Conservation (phyloP, 2,797 vertebrate genomes). For the Psittacula echo region DNA sequence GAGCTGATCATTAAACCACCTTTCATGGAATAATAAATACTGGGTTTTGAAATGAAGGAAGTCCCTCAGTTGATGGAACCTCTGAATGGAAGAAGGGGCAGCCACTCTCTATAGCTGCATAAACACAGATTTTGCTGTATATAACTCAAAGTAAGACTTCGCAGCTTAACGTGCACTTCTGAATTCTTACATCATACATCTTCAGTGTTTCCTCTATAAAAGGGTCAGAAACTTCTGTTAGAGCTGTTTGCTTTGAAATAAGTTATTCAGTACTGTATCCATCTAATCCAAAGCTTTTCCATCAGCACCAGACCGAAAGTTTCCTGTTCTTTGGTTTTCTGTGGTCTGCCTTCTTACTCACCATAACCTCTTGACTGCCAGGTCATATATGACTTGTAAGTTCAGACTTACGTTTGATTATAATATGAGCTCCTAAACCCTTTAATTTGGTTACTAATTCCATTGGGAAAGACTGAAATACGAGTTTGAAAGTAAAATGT, state of each 20-base stretch:
- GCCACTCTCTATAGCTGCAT: background rate
- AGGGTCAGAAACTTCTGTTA: constrained; percentile 29
- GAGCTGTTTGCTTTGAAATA: constrained; percentile 41
- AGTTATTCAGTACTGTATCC: background rate
- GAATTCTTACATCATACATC: constrained; percentile 50
- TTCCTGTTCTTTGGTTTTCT: constrained; percentile 51
- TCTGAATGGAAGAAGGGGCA: background rate
- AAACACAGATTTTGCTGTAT: background rate
- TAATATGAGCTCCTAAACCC: background rate
- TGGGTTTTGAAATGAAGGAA: background rate
- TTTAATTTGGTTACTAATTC: constrained; percentile 55
- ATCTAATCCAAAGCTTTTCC: constrained; percentile 32
- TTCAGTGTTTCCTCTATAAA: constrained; percentile 27
- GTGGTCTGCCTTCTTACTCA: constrained; percentile 48
- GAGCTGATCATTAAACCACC: background rate
- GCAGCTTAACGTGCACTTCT: background rate
- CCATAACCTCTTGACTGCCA: constrained; percentile 26
- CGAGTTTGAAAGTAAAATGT: constrained; percentile 18
- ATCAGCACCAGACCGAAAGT: constrained; percentile 30
- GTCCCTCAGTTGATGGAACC: background rate
- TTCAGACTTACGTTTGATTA: constrained; percentile 49
- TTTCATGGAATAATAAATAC: background rate
- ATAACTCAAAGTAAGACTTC: constrained; percentile 12
- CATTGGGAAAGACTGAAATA: constrained; percentile 52
- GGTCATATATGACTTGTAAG: constrained; percentile 21